Percentiles rank a stretch among this genome's conserved stretches.
These are phyloP conservation scores for Orchestia grillus DNA, from an alignment of 1,140 invertebrate species.

Conservation along the genomic window DNA sequence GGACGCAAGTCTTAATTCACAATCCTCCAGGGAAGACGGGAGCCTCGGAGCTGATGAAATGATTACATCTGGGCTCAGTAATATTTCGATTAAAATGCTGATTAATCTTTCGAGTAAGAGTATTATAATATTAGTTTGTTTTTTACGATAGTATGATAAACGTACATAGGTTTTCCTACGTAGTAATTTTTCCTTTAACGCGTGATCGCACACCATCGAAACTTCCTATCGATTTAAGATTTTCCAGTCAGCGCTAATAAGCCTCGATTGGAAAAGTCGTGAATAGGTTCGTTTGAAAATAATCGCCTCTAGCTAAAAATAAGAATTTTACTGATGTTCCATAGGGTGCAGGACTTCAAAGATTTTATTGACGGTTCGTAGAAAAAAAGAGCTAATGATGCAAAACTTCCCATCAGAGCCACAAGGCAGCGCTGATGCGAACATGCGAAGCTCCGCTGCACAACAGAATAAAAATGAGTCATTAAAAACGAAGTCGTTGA, in stretches of 20 bases:
- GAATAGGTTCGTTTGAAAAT: not conserved
- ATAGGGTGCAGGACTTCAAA: not conserved
- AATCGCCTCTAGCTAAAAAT: not conserved
- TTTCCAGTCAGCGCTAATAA: too few relatives aligned
- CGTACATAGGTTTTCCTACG: not conserved
- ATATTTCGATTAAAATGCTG: conserved; percentile 26
- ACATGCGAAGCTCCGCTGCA: too few relatives aligned
- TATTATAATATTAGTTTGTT: not conserved
- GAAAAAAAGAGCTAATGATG: not conserved
- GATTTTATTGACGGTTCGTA: not conserved
- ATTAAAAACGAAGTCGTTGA: not conserved
- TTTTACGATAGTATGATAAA: not conserved
- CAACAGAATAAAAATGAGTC: too few relatives aligned
- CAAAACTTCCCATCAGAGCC: not conserved
- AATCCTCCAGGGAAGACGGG: not conserved
- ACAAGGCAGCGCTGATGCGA: not conserved
- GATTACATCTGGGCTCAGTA: not conserved
- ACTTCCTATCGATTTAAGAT: too few relatives aligned
- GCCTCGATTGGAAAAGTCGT: not conserved
- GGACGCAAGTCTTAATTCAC: conserved; percentile 2
- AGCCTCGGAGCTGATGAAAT: not conserved
- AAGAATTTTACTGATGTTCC: not conserved
- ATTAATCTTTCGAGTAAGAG: not conserved
- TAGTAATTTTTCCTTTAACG: too few relatives aligned
- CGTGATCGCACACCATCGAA: too few relatives aligned